A percentile compares a stretch with the other conserved stretches of the same genome.
phyloP scores from a whole-genome alignment of 2,888 invertebrate species.

The Teleogryllus oceanicus region DNA sequence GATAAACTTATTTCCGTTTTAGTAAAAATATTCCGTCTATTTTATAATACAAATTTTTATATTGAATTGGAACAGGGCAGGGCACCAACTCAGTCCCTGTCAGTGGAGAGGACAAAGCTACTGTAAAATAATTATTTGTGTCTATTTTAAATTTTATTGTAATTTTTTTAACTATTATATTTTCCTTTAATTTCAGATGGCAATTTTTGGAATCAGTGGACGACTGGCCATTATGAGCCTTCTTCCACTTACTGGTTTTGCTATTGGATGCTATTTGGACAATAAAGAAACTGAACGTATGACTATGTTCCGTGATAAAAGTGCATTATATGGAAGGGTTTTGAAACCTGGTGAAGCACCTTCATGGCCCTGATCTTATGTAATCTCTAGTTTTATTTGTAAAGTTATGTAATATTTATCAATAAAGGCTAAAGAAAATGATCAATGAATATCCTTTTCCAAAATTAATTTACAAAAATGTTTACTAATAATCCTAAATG shows the following conservation, averaged over 20 bases:
- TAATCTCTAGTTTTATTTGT: neutral
- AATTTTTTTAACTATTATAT: neutral
- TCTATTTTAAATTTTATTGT: neutral
- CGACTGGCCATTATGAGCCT: constrained; percentile 52
- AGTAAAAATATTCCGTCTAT: too few species aligned
- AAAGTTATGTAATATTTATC: neutral
- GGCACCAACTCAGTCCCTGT: too few species aligned
- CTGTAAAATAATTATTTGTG: neutral
- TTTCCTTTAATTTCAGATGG: constrained; percentile 45
- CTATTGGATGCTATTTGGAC: constrained; percentile 64
- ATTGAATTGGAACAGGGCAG: too few species aligned
- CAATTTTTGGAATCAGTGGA: constrained; percentile 55
- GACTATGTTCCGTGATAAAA: constrained; percentile 72
- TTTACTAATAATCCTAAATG: too few species aligned
- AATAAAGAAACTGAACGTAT: constrained; percentile 67
- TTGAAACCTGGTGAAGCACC: constrained; percentile 65
- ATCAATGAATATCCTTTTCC: neutral
- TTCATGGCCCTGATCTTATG: constrained; percentile 62
- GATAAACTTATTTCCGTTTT: too few species aligned
- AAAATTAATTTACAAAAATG: neutral
- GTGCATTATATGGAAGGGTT: constrained; percentile 67
- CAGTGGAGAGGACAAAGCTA: neutral
- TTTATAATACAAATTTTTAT: too few species aligned
- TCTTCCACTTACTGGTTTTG: constrained; percentile 57
- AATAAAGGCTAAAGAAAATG: neutral